A percentile compares a stretch with the other conserved stretches of the same genome.
These are phyloP conservation scores for Knipowitschia caucasica DNA, from an alignment of 2,797 vertebrate genomes.

Conservation along the genomic window DNA sequence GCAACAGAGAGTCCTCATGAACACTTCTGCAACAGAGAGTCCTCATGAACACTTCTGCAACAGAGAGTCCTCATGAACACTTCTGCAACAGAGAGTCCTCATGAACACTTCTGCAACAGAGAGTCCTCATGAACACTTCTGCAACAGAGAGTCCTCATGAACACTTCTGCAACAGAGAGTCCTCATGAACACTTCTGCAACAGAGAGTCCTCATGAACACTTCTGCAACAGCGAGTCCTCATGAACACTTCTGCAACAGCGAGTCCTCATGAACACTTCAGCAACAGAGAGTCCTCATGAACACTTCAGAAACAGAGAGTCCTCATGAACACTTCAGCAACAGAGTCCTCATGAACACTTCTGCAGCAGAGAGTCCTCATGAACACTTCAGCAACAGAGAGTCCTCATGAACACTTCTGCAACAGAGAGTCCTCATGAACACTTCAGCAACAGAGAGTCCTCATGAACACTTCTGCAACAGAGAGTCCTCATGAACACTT, in stretches of 20 bases:
- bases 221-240: conserved; percentile 65
- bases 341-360: conserved; percentile 21
- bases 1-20: conserved; percentile 11
- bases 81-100: conserved; percentile 65
- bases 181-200: conserved; percentile 72
- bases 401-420: conserved; percentile 71
- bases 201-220: background rate
- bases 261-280: conserved; percentile 68
- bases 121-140: conserved; percentile 68
- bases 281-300: conserved; percentile 11
- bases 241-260: conserved; percentile 72
- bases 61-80: background rate
- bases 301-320: conserved; percentile 70
- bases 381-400: conserved; percentile 72
- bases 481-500: conserved; percentile 22
- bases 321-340: conserved; percentile 72
- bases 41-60: conserved; percentile 72
- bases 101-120: conserved; percentile 72
- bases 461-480: conserved; percentile 72
- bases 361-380: conserved; percentile 58
- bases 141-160: conserved; percentile 11
- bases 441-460: conserved; percentile 67
- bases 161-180: conserved; percentile 71
- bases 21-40: conserved; percentile 71
- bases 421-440: background rate